Conservation (phyloP, 2,888 invertebrate species). For the Tuberolachnus salignus region DNA sequence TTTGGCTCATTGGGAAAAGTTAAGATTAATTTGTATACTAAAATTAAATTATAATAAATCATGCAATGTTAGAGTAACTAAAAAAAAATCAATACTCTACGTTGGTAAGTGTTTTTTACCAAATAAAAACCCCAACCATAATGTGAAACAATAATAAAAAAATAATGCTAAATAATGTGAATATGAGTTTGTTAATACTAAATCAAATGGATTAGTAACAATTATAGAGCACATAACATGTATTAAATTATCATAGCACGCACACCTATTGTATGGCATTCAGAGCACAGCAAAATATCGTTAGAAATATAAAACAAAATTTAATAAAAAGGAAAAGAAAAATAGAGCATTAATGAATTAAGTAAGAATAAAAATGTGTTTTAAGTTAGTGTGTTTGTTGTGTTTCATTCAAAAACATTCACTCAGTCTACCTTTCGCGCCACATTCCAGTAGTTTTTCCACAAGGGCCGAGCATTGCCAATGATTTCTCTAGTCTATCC, state of each 20-base stretch:
- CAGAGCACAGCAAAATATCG: conserved; percentile 49
- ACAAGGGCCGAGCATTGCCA: conserved; percentile 64
- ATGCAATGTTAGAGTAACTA: conserved; percentile 40
- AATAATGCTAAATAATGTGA: conserved; percentile 22
- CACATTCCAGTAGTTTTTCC: conserved; percentile 65
- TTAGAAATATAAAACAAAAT: conserved; percentile 28
- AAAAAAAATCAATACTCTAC: conserved; percentile 23
- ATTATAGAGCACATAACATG: conserved; percentile 12
- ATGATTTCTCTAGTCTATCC: conserved; percentile 64
- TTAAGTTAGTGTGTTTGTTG: conserved; percentile 47
- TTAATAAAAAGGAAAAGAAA: conserved; percentile 15
- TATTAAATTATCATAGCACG: conserved; percentile 40
- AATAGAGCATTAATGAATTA: conserved; percentile 28
- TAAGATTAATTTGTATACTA: not conserved
- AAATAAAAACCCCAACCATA: conserved; percentile 20
- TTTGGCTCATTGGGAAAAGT: not conserved
- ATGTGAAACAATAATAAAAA: conserved; percentile 20
- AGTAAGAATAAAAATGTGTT: conserved; percentile 27
- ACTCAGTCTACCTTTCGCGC: conserved; percentile 65
- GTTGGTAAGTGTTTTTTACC: not conserved
- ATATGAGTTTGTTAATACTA: conserved; percentile 34
- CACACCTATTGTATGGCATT: conserved; percentile 52
- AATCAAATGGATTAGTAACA: not conserved
- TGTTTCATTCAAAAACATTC: conserved; percentile 55
- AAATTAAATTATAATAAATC: conserved; percentile 4